phyloP scores from a whole-genome alignment of 2,888 invertebrate genomes.

The Drosophila melanosoma region DNA sequence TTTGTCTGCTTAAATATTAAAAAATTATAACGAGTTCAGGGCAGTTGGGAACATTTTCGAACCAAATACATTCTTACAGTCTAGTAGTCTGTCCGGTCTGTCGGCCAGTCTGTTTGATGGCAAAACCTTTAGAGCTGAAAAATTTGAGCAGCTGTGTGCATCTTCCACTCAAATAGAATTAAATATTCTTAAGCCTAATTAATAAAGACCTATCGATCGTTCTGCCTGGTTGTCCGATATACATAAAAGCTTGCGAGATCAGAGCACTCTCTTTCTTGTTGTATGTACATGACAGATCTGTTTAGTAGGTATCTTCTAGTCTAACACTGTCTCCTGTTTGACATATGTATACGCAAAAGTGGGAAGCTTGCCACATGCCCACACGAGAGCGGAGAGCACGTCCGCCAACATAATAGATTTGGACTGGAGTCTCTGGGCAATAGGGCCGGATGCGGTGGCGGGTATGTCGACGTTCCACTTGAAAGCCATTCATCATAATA shows the following conservation, averaged over 20 bases:
- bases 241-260: neutral
- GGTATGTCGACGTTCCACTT: slow-evolving; percentile 70
- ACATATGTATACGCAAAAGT: slow-evolving; percentile 18
- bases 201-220: neutral
- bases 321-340: neutral
- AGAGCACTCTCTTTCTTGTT: neutral
- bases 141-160: neutral
- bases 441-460: slow-evolving; percentile 28
- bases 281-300: neutral
- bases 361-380: slow-evolving; percentile 57
- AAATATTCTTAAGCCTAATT: neutral
- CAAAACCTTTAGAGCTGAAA: neutral
- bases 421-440: slow-evolving; percentile 26
- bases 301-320: neutral
- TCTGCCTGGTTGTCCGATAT: neutral
- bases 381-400: slow-evolving; percentile 28
- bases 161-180: neutral
- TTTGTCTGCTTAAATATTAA: neutral
- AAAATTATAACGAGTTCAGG: neutral
- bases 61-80: neutral
- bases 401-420: slow-evolving; percentile 38
- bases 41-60: neutral
- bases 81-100: neutral
- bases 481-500: slow-evolving; percentile 77
- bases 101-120: neutral